Evolutionary conservation across 2,797 vertebrate genomes (phyloP).

Genomic region (Myotis vivesi): DNA sequence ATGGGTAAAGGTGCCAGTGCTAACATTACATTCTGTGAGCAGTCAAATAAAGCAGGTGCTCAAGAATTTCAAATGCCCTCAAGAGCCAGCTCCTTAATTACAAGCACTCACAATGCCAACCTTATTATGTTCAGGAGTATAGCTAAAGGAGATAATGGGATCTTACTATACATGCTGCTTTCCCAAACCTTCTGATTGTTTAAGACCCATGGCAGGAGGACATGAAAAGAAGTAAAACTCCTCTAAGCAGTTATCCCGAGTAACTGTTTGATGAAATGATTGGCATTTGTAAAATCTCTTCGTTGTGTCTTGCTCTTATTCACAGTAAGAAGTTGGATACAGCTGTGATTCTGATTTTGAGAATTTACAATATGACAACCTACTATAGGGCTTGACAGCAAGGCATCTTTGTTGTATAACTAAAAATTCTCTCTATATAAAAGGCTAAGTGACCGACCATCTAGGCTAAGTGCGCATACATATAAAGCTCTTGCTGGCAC

Average conservation of each 20-base stretch:
- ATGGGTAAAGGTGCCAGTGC: background rate
- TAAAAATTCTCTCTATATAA: background rate
- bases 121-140: background rate
- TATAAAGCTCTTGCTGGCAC: no score
- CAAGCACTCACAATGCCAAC: background rate
- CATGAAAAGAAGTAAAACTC: background rate
- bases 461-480: no score
- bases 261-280: background rate
- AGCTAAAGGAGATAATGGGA: background rate
- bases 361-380: background rate
- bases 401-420: background rate
- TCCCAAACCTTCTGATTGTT: background rate
- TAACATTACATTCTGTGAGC: slow-evolving; percentile 32
- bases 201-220: background rate
- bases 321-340: background rate
- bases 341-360: background rate
- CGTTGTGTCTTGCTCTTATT: background rate
- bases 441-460: no score
- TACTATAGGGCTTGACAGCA: background rate
- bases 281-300: background rate
- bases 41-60: slow-evolving; percentile 51
- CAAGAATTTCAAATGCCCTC: slow-evolving; percentile 16
- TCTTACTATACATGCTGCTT: background rate
- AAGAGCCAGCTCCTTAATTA: slow-evolving; percentile 44
- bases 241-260: background rate